phyloP scores from a whole-genome alignment of 2,888 invertebrate species.

The Eremobia ochroleuca region DNA sequence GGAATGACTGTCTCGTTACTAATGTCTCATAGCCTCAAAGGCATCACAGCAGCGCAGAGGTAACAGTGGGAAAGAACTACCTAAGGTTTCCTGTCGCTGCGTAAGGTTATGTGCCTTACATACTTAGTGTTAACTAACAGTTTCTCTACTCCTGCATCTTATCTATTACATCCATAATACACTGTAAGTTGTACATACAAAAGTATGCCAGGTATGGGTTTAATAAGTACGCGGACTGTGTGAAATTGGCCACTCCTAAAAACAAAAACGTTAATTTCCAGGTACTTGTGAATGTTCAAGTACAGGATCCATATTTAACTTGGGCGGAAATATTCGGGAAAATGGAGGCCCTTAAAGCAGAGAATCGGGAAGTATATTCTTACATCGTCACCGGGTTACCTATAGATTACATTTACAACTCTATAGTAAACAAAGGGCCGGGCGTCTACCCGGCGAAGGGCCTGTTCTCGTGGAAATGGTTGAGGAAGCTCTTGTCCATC shows the following conservation, averaged over 20 bases:
- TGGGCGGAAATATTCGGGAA: slow-evolving; percentile 78
- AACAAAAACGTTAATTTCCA: slow-evolving; percentile 58
- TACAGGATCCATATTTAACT: slow-evolving; percentile 76
- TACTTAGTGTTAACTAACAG: too few relatives aligned
- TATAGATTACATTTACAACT: slow-evolving; percentile 84
- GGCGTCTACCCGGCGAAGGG: slow-evolving; percentile 66
- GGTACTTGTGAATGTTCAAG: slow-evolving; percentile 85
- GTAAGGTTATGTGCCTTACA: neutral
- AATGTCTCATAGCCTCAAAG: neutral
- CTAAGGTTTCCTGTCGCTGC: neutral
- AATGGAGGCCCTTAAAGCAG: slow-evolving; percentile 79
- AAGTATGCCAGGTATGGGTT: neutral
- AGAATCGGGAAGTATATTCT: slow-evolving; percentile 79
- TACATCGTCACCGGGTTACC: slow-evolving; percentile 82
- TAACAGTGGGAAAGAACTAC: neutral
- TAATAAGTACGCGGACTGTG: too few relatives aligned
- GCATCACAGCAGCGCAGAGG: neutral
- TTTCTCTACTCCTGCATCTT: neutral
- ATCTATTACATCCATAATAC: neutral
- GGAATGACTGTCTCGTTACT: neutral
- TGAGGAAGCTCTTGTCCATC: slow-evolving; percentile 62
- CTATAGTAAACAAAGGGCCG: slow-evolving; percentile 72
- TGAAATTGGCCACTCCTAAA: neutral
- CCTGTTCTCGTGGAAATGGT: slow-evolving; percentile 65
- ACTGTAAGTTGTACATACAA: neutral